These are phyloP conservation scores for Gobiocypris rarus DNA, from an alignment of 2,113 vertebrate genomes.

Conservation along the genomic window DNA sequence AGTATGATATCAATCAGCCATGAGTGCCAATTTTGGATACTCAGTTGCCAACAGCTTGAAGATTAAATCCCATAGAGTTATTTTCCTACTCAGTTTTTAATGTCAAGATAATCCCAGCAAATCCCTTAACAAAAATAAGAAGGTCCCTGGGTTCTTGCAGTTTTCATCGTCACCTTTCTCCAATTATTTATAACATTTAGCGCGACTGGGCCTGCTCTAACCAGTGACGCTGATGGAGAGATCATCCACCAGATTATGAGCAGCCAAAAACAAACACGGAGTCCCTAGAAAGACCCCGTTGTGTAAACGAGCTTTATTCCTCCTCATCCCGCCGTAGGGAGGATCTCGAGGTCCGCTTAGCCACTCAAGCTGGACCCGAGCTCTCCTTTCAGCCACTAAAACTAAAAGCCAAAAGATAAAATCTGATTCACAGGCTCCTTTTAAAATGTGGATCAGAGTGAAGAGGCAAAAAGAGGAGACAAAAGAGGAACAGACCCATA, in stretches of 20 bases:
- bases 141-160: not conserved
- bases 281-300: not conserved
- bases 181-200: slow-evolving; percentile 23
- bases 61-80: not conserved
- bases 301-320: not conserved
- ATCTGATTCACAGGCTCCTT: slow-evolving; percentile 66
- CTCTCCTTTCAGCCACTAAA: slow-evolving; percentile 59
- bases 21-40: not conserved
- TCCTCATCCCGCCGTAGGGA: not conserved
- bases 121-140: slow-evolving; percentile 16
- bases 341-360: slow-evolving; percentile 6
- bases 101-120: slow-evolving; percentile 28
- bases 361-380: not conserved
- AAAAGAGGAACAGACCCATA: slow-evolving; percentile 37
- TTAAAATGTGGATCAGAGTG: slow-evolving; percentile 65
- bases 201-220: not conserved
- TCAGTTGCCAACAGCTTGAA: slow-evolving; percentile 1
- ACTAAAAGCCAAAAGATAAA: slow-evolving; percentile 62
- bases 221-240: slow-evolving; percentile 10
- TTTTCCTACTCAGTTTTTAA: slow-evolving; percentile 17
- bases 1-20: not conserved
- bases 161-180: slow-evolving; percentile 19
- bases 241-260: slow-evolving; percentile 12
- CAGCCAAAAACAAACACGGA: slow-evolving; percentile 24
- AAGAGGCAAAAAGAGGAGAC: slow-evolving; percentile 45